Conservation (phyloP, 1,140 invertebrate species). For the Patella vulgata region DNA sequence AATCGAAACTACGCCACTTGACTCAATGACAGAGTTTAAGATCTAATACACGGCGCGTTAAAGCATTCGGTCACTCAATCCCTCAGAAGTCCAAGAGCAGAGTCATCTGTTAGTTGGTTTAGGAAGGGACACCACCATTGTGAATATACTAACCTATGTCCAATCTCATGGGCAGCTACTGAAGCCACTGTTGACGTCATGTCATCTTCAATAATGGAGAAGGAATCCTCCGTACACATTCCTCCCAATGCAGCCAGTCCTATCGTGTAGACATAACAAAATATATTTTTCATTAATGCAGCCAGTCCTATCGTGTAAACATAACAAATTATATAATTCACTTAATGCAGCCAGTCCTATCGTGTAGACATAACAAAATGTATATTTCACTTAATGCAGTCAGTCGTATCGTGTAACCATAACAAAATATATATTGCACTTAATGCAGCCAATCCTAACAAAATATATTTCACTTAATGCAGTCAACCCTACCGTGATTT, state of each 20-base stretch:
- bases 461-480: not conserved
- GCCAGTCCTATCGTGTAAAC: not conserved
- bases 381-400: not conserved
- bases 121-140: not conserved
- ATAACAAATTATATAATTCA: not conserved
- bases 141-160: slow-evolving; percentile 25
- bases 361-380: slow-evolving; percentile 18
- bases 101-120: no score
- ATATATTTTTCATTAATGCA: no score
- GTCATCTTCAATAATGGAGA: slow-evolving; percentile 34
- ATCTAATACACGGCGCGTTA: not conserved
- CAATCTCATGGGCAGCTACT: slow-evolving; percentile 30
- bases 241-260: slow-evolving; percentile 29
- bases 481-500: slow-evolving; percentile 12
- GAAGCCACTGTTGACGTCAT: slow-evolving; percentile 28
- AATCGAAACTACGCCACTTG: no score
- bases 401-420: no score
- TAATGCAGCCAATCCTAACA: no score
- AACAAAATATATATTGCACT: no score
- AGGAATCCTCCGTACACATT: slow-evolving; percentile 20
- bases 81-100: not conserved
- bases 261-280: slow-evolving; percentile 1
- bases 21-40: no score
- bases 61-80: not conserved
- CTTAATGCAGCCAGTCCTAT: slow-evolving; percentile 4